Evolutionary conservation across 2,888 invertebrate species (phyloP), one percentile per base, ranked within the genome.

Genomic region (Apantesis nais): DNA sequence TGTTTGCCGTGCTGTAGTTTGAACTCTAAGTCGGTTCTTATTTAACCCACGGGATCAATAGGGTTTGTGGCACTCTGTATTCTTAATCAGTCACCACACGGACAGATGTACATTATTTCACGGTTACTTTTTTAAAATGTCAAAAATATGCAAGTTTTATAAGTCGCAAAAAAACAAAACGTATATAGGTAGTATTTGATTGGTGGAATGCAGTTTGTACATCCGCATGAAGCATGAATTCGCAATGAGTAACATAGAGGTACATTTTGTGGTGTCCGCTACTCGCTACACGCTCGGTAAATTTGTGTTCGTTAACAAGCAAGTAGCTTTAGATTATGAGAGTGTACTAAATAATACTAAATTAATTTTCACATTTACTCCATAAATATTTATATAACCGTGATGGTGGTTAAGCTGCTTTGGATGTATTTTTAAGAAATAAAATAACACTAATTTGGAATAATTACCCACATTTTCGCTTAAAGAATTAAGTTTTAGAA

Each of bases 161-260:
- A 16, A 19, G 44, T 2, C 44, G 19, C 44, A 29, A 63, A 48
- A 65, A 34, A 8, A 16, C 37, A 22, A n/a, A 3, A 25, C 14
- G 1, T 58, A 44, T 29, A 19, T 39, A 64, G 4, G 5, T 55
- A 58, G 55, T 58, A 66, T 66, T 39, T 39, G 29, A 41, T 29
- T 58, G 37, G 44, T n/a, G 29, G 39, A 25, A 29, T 86, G 83
- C 86, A 86, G 78, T 74, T 69, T 67, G 68, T 79, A 62, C 75
- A 76, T 70, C 85, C 85, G 86, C 87, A 87, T 87, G 85, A 80
- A 81, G 78, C 85, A 91, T 92, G 91, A 90, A 92, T 92, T 88
- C 80, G 80, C 90, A 88, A 92, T 90, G 88, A 87, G 82, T 22
- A 74, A 77, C 72, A 85, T 80, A 84, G 86, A 84, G 83, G 85